Percentiles rank a stretch among this genome's conserved stretches.
These are phyloP conservation scores for Apostichopus leukothele DNA, from an alignment of 53 echinoderm and acorn worm genomes.

Conservation along the genomic window DNA sequence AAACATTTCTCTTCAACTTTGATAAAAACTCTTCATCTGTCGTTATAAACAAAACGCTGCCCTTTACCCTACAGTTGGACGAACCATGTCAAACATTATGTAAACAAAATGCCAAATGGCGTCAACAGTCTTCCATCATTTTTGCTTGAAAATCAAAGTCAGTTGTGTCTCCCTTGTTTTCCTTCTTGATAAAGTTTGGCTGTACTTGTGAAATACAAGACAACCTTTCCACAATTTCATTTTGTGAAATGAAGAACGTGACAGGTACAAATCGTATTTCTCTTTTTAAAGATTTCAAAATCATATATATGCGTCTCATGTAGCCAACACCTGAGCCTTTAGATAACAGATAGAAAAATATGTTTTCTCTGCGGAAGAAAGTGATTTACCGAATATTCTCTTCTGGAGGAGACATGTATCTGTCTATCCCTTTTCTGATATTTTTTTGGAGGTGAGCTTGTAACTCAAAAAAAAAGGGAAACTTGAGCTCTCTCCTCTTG, in stretches of 20 bases:
- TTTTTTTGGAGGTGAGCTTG: conserved; percentile 35
- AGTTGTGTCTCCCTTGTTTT: conserved; percentile 2
- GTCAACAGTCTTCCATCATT: conserved; percentile 49
- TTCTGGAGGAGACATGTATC: neutral
- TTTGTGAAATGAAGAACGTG: conserved; percentile 40
- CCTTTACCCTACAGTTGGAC: conserved; percentile 26
- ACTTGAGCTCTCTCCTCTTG: conserved; percentile 29
- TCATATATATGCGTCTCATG: conserved; percentile 21
- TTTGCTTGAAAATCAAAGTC: conserved; percentile 39
- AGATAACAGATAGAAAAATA: conserved; percentile 28
- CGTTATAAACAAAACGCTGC: conserved; percentile 32
- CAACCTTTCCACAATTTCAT: conserved; percentile 38
- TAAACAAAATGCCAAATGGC: conserved; percentile 38
- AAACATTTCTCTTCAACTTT: conserved; percentile 17
- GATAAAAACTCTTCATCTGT: conserved; percentile 28
- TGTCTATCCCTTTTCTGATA: neutral
- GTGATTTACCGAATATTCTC: conserved; percentile 40
- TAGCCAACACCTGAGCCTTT: conserved; percentile 41
- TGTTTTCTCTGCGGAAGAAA: conserved; percentile 27
- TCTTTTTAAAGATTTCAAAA: conserved; percentile 27
- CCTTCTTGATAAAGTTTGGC: conserved; percentile 7
- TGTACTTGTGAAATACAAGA: conserved; percentile 44
- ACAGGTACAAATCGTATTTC: conserved; percentile 41
- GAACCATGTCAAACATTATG: conserved; percentile 46
- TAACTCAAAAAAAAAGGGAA: conserved; percentile 27